Evolutionary conservation across 2,797 vertebrate species (phyloP).

Genomic region (Notolabrus celidotus): DNA sequence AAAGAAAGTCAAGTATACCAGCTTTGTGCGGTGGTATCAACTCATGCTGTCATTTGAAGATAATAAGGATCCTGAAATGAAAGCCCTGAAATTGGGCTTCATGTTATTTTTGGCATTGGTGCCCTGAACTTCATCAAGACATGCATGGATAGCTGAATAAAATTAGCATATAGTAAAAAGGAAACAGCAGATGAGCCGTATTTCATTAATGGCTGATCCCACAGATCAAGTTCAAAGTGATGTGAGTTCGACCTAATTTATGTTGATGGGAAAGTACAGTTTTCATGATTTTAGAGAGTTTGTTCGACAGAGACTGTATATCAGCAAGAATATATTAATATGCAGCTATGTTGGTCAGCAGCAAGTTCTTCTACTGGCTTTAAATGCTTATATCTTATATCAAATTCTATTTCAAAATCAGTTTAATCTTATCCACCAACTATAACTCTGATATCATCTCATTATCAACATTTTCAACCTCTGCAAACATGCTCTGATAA

Average conservation of each 20-base stretch:
- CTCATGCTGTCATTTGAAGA: constrained; percentile 46
- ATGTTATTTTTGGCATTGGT: constrained; percentile 61
- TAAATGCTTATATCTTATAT: background rate
- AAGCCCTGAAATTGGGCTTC: constrained; percentile 42
- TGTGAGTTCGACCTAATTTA: constrained; percentile 45
- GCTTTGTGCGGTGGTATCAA: constrained; percentile 29
- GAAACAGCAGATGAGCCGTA: constrained; percentile 32
- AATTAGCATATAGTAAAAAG: constrained; percentile 63
- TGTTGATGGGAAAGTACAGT: constrained; percentile 26
- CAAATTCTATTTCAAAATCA: no score
- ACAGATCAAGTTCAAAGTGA: constrained; percentile 41
- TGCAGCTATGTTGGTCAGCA: background rate
- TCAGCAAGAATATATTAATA: constrained; percentile 7
- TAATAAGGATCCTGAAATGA: constrained; percentile 45
- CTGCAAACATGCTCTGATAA: no score
- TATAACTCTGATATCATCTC: no score
- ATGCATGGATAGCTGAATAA: constrained; percentile 55
- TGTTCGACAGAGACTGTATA: constrained; percentile 5
- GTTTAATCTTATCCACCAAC: no score
- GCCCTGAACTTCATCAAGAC: constrained; percentile 53
- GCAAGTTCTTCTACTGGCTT: background rate
- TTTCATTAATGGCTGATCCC: constrained; percentile 45
- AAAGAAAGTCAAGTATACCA: constrained; percentile 31
- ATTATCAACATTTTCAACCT: no score
- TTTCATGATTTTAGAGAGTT: constrained; percentile 28